phyloP scores from a whole-genome alignment of 2,888 invertebrate genomes.

The Trichopria drosophilae region DNA sequence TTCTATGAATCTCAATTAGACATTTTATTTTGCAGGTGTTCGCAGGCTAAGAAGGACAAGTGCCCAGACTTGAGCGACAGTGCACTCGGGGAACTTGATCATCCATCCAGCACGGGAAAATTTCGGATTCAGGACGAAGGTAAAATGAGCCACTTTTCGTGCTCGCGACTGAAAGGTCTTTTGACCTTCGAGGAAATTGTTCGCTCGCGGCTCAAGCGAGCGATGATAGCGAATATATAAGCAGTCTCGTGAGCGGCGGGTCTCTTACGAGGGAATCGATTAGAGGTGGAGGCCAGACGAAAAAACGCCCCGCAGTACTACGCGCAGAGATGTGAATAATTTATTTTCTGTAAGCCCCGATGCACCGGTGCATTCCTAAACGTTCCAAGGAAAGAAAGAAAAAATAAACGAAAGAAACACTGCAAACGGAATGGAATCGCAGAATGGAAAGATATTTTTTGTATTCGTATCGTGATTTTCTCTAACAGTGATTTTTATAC shows the following conservation, averaged over 20 bases:
- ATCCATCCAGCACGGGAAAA: conserved; percentile 43
- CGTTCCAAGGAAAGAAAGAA: conserved; percentile 17
- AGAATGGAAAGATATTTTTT: too few species aligned
- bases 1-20: not conserved
- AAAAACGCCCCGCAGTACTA: not conserved
- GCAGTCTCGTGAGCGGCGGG: too few species aligned
- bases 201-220: too few species aligned
- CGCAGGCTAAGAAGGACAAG: conserved; percentile 45
- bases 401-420: not conserved
- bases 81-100: conserved; percentile 36
- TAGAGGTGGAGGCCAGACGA: not conserved
- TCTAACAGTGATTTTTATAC: too few species aligned
- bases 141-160: too few species aligned
- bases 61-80: conserved; percentile 45
- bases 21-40: conserved; percentile 40
- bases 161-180: too few species aligned
- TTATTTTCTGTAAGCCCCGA: conserved; percentile 20
- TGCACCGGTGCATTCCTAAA: conserved; percentile 21
- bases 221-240: too few species aligned
- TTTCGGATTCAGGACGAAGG: conserved; percentile 45
- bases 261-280: conserved; percentile 1
- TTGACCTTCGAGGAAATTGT: too few species aligned
- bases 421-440: not conserved
- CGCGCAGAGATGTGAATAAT: conserved; percentile 28
- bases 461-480: too few species aligned